phyloP scores from a whole-genome alignment of 2,113 vertebrate species.

The Neogale vison region DNA sequence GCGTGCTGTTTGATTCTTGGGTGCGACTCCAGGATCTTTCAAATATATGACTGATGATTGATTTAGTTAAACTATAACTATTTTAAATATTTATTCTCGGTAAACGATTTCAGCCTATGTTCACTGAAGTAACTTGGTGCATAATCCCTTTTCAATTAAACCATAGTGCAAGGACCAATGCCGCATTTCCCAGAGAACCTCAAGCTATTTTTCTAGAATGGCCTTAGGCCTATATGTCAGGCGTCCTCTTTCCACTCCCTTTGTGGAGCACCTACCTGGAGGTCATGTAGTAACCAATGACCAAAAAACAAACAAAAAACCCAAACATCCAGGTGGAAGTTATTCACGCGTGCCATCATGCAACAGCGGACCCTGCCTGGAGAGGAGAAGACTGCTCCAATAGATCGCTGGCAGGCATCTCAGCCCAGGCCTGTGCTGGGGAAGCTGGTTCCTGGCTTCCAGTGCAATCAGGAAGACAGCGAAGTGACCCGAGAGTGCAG shows the following conservation, averaged over 20 bases:
- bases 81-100: not conserved
- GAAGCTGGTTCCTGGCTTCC: not conserved
- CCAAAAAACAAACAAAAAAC: not conserved
- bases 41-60: not conserved
- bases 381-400: constrained; percentile 36
- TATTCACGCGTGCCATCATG: constrained; percentile 51
- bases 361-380: not conserved
- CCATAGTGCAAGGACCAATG: not conserved
- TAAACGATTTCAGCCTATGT: not conserved
- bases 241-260: not conserved
- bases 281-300: constrained; percentile 30
- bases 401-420: constrained; percentile 3
- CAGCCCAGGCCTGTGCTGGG: not conserved
- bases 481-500: not conserved
- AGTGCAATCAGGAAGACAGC: not conserved
- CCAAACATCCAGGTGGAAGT: not conserved
- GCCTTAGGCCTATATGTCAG: not conserved
- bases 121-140: not conserved
- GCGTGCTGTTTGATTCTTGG: too few relatives aligned
- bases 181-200: not conserved
- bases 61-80: not conserved
- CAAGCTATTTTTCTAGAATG: not conserved
- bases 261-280: not conserved
- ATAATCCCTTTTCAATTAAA: not conserved
- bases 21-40: too few relatives aligned